A percentile compares a stretch with the other conserved stretches of the same genome.
These are phyloP conservation scores for Corvus hawaiiensis DNA, from an alignment of 2,113 vertebrate genomes.

Conservation along the genomic window DNA sequence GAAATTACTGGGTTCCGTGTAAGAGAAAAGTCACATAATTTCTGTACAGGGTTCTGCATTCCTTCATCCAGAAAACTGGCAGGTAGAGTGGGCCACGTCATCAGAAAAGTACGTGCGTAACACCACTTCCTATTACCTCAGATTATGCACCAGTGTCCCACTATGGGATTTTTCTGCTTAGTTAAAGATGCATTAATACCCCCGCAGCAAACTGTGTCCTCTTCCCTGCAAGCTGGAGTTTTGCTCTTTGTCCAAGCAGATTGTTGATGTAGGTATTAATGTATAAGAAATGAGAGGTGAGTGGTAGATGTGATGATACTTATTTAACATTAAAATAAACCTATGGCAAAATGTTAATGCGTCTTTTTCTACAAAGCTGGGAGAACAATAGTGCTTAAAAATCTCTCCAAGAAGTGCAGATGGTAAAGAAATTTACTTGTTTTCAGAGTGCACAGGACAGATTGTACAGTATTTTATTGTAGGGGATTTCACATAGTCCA, in stretches of 20 bases:
- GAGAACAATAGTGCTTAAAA: background rate
- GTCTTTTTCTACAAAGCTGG: background rate
- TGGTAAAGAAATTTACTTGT: constrained; percentile 18
- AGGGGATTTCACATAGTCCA: constrained; percentile 31
- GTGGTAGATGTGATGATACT: background rate
- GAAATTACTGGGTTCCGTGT: background rate
- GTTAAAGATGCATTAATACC: background rate
- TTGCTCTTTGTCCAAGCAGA: background rate
- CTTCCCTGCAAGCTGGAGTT: background rate
- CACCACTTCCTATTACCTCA: background rate
- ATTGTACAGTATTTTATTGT: constrained; percentile 45
- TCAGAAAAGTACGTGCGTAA: background rate
- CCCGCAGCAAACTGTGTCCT: background rate
- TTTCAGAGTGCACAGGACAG: constrained; percentile 26
- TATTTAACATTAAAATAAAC: background rate
- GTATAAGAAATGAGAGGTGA: background rate
- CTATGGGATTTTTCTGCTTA: background rate
- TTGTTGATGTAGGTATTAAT: background rate
- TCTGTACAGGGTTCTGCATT: background rate
- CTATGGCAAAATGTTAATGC: background rate
- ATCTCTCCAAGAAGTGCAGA: background rate
- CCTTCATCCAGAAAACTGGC: background rate
- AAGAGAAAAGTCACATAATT: background rate
- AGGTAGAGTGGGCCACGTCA: background rate
- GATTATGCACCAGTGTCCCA: background rate